Percentiles rank a stretch among this genome's conserved stretches.
Evolutionary conservation across 2,113 vertebrate species (phyloP).

Genomic region (Plectropomus leopardus): DNA sequence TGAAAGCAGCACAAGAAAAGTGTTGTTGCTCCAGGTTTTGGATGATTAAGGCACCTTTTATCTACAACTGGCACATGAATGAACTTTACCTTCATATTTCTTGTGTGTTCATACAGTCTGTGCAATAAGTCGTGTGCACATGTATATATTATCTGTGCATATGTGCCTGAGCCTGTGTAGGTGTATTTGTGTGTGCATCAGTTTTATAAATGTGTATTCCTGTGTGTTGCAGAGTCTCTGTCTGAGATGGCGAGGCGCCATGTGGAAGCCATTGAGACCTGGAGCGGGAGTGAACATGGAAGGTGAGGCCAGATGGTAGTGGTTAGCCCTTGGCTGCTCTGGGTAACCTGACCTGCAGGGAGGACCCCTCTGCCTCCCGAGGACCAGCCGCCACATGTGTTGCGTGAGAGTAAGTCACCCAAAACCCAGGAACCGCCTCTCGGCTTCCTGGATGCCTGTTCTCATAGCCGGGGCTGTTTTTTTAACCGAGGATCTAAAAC

Average conservation of each 20-base stretch:
- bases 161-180: background rate
- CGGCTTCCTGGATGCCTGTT: constrained; percentile 69
- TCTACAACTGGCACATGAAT: background rate
- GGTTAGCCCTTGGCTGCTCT: constrained; percentile 79
- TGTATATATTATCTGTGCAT: background rate
- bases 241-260: constrained; percentile 68
- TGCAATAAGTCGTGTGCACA: background rate
- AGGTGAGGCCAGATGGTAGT: constrained; percentile 81
- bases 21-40: too few species aligned
- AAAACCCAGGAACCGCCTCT: constrained; percentile 73
- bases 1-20: too few species aligned
- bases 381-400: constrained; percentile 80
- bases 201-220: constrained; percentile 32
- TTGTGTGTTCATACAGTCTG: background rate
- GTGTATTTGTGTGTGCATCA: constrained; percentile 11
- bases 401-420: constrained; percentile 81
- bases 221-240: constrained; percentile 57
- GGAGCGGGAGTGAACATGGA: constrained; percentile 62
- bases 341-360: constrained; percentile 79
- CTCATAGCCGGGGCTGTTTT: constrained; percentile 60
- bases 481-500: constrained; percentile 69
- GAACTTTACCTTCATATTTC: background rate
- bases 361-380: constrained; percentile 73
- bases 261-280: constrained; percentile 82
- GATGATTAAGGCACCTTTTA: background rate